A percentile compares a stretch with the other conserved stretches of the same genome.
Conservation (phyloP, 2,113 vertebrate species). For the Bubo blakistoni region DNA sequence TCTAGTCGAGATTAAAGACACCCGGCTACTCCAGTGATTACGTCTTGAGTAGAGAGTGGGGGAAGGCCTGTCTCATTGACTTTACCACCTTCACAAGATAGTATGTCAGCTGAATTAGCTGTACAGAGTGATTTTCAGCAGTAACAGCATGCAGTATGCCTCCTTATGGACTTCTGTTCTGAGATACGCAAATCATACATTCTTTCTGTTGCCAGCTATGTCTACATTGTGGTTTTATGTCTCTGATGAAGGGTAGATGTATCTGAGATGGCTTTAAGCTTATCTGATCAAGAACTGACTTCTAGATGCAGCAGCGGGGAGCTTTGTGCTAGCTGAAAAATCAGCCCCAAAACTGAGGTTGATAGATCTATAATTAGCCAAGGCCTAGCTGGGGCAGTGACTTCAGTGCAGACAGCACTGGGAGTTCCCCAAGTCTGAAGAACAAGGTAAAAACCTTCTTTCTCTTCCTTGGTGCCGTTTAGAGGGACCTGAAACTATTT, state of each 20-base stretch:
- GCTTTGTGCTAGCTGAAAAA: background rate
- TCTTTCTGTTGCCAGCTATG: background rate
- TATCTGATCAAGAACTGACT: background rate
- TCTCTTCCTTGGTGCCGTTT: background rate
- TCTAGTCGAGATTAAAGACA: slow-evolving; percentile 10
- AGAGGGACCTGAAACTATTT: background rate
- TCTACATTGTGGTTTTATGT: background rate
- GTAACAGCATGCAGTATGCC: background rate
- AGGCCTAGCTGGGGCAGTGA: background rate
- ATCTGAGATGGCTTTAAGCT: background rate
- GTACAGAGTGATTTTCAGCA: background rate
- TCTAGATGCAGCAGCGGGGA: background rate
- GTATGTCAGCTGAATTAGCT: background rate
- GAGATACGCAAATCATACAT: background rate
- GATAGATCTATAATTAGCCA: background rate
- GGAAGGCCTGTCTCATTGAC: background rate
- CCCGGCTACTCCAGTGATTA: background rate
- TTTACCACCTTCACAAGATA: background rate
- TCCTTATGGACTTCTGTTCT: background rate
- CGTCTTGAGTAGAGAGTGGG: background rate
- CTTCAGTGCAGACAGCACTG: background rate
- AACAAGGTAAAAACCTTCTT: background rate
- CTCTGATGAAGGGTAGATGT: background rate
- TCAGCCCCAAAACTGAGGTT: background rate
- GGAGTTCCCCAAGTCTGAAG: background rate